These are phyloP conservation scores for Otis tarda DNA, from an alignment of 2,113 vertebrate species.

Conservation along the genomic window DNA sequence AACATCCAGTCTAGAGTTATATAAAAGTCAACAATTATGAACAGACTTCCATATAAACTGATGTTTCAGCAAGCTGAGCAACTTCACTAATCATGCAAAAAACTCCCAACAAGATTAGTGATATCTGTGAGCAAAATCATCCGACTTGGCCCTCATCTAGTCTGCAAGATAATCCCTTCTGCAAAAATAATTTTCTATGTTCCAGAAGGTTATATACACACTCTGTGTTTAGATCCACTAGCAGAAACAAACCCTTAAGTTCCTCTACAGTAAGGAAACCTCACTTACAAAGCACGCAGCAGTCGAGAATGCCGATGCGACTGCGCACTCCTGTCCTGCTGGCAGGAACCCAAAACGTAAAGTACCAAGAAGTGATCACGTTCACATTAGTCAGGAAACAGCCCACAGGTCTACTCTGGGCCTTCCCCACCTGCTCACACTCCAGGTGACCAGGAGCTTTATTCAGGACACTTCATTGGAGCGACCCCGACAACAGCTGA, in stretches of 20 bases:
- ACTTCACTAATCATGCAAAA: neutral
- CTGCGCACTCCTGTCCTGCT: neutral
- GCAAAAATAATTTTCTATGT: neutral
- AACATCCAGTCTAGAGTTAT: neutral
- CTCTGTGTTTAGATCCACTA: neutral
- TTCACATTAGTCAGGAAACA: neutral
- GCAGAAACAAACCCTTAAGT: neutral
- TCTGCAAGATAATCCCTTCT: neutral
- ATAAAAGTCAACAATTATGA: neutral
- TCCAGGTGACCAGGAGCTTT: neutral
- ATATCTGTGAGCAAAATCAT: neutral
- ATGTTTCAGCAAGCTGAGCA: neutral
- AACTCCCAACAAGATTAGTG: neutral
- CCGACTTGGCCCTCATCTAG: neutral
- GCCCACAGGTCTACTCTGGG: neutral
- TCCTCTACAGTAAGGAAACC: neutral
- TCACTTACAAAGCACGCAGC: neutral
- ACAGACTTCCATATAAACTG: neutral
- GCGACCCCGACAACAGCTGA: neutral
- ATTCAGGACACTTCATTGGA: no score
- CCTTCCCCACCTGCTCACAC: neutral
- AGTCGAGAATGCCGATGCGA: accelerated
- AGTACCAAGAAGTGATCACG: neutral
- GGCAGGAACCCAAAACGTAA: neutral
- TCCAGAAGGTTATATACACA: neutral